phyloP scores from a whole-genome alignment of 2,113 vertebrate species.

The Chascanopsetta lugubris region DNA sequence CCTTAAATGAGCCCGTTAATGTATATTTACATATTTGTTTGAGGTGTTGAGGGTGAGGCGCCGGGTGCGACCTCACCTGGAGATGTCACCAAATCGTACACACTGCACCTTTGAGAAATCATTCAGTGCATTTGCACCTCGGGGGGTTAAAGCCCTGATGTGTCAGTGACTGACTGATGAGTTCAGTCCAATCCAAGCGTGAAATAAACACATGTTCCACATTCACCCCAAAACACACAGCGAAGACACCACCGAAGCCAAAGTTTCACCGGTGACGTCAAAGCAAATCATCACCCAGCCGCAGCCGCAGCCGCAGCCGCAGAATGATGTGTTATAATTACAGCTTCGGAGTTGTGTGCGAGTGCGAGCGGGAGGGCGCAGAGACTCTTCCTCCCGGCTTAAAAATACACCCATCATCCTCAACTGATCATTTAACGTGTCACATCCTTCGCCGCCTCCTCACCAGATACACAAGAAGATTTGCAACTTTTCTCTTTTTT shows the following conservation, averaged over 20 bases:
- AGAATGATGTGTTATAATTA: slow-evolving; percentile 60
- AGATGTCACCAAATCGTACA: too few species aligned
- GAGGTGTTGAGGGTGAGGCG: too few species aligned
- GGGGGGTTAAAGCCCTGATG: not conserved
- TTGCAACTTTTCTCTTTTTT: not conserved
- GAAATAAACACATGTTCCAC: not conserved
- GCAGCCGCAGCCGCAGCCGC: slow-evolving; percentile 19
- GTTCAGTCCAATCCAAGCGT: not conserved
- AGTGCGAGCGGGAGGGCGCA: not conserved
- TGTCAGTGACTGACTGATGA: not conserved
- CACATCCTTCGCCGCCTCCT: slow-evolving; percentile 9
- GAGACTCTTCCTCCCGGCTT: slow-evolving; percentile 25
- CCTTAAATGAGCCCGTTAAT: too few species aligned
- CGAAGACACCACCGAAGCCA: not conserved
- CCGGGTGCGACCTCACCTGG: too few species aligned
- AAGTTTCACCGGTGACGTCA: slow-evolving; percentile 30
- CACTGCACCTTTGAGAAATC: too few species aligned
- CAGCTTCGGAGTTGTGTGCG: slow-evolving; percentile 38
- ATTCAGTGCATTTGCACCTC: too few species aligned
- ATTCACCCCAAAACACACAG: not conserved
- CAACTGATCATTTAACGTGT: slow-evolving; percentile 39
- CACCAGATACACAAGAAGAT: slow-evolving; percentile 6
- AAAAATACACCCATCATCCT: slow-evolving; percentile 42
- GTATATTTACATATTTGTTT: too few species aligned
- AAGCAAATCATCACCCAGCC: slow-evolving; percentile 22